A percentile compares a stretch with the other conserved stretches of the same genome.
Conservation (phyloP, 2,797 vertebrate genomes). For the Clarias platycephalus region DNA sequence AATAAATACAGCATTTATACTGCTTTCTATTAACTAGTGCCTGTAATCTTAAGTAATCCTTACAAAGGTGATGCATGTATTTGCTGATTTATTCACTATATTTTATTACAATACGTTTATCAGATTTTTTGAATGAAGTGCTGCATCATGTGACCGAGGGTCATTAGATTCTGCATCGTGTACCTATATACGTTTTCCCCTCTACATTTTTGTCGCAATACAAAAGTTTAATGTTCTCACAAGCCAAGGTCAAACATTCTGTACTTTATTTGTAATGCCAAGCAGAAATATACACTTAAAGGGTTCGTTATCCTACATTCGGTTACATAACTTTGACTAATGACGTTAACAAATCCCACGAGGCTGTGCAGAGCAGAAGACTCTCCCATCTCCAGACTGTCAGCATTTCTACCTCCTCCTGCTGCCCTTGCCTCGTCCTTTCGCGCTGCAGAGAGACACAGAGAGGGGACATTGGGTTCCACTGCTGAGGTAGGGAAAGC, state of each 20-base stretch:
- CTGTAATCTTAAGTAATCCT: background rate
- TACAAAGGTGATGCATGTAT: background rate
- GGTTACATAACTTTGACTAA: conserved; percentile 11
- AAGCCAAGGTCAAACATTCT: conserved; percentile 30
- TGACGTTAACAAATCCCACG: conserved; percentile 22
- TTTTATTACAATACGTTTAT: background rate
- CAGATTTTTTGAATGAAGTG: background rate
- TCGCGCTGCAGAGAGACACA: conserved; percentile 63
- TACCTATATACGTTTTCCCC: background rate
- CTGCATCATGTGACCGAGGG: background rate
- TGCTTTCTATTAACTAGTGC: background rate
- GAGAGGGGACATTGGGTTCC: background rate
- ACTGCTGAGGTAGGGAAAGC: background rate
- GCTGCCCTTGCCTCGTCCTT: conserved; percentile 75
- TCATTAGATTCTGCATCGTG: background rate
- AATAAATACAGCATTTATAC: too few relatives aligned
- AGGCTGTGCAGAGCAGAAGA: background rate
- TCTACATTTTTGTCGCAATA: background rate
- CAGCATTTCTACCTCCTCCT: conserved; percentile 70
- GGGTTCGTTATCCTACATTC: conserved; percentile 11
- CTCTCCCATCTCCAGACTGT: background rate
- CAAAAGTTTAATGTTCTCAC: background rate
- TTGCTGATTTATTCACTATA: background rate
- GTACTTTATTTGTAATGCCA: conserved; percentile 47
- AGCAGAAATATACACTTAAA: conserved; percentile 33